Evolutionary conservation across 37 sponge, comb jelly and placozoan genomes (phyloP), one percentile per base, ranked within the genome.

Genomic region (Axinella damicornis): DNA sequence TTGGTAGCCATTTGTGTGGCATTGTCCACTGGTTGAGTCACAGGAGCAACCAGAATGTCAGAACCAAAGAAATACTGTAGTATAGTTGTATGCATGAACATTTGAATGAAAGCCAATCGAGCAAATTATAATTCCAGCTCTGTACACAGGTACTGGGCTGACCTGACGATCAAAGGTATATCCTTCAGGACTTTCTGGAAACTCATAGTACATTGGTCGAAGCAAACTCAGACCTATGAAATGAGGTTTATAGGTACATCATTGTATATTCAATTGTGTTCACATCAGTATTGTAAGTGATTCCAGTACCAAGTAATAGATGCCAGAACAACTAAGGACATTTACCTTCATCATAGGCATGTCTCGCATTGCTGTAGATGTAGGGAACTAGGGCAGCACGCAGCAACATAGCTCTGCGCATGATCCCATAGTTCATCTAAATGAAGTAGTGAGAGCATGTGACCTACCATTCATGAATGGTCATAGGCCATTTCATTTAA

Each of bases 201-300:
- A 83, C 19, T 81, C 74, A 65, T 89, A 93, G 79, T 93, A 93
- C 85, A 93, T 79, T 55, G 89, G 85, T 9, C 89, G 38, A 18
- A 93, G 67, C 20, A 93, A 34, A 36, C 92, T 87, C 27, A 92
- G 37, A 60, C 89, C 89, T 89, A 37, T 9, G 6, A 12, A 0
- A 76, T 28, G n/a, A n/a, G n/a, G n/a, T n/a, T n/a, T 12, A 24
- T 22, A 67, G 30, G 21, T 18, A 14, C 54, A 41, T 53, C 27
- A 13, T 2, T 33, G 32, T 28, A 38, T 16, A 38, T 9, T 19
- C 56, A 46, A 9, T 46, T 46, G n/a, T n/a, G n/a, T n/a, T n/a
- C n/a, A n/a, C n/a, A n/a, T n/a, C n/a, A n/a, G n/a, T n/a, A n/a
- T n/a, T n/a, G n/a, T n/a, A n/a, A n/a, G n/a, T n/a, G n/a, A n/a